Conservation (phyloP, 1,140 invertebrate species). For the Physella acuta region DNA sequence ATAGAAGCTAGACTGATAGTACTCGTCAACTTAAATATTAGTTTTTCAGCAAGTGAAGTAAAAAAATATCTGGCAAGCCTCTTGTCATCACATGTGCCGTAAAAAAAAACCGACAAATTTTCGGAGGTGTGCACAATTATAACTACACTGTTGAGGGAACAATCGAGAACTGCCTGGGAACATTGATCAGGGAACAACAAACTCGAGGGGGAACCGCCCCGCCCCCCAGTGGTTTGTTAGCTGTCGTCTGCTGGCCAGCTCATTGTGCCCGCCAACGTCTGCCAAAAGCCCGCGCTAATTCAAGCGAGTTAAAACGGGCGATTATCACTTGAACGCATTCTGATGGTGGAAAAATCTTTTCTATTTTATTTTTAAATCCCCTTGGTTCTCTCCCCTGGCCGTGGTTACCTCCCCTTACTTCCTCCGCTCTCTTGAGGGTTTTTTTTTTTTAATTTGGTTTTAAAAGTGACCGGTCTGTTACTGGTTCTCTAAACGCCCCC, state of each 20-base stretch:
- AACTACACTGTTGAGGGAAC: background rate
- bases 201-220: background rate
- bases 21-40: no score
- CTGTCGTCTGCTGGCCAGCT: background rate
- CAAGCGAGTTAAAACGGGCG: background rate
- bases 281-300: background rate
- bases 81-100: no score
- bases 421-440: no score
- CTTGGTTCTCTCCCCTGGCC: background rate
- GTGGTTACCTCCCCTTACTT: no score
- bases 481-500: background rate
- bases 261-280: background rate
- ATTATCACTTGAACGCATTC: background rate
- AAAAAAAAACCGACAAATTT: no score
- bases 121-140: constrained; percentile 9
- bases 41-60: no score
- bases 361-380: no score
- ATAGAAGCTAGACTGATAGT: no score
- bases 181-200: background rate
- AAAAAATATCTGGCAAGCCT: no score
- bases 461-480: background rate
- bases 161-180: no score
- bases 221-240: constrained; percentile 1
- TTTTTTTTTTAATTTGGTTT: background rate
- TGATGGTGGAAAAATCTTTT: no score